These are phyloP conservation scores for Picus viridis DNA, from an alignment of 2,797 vertebrate species.

Conservation along the genomic window DNA sequence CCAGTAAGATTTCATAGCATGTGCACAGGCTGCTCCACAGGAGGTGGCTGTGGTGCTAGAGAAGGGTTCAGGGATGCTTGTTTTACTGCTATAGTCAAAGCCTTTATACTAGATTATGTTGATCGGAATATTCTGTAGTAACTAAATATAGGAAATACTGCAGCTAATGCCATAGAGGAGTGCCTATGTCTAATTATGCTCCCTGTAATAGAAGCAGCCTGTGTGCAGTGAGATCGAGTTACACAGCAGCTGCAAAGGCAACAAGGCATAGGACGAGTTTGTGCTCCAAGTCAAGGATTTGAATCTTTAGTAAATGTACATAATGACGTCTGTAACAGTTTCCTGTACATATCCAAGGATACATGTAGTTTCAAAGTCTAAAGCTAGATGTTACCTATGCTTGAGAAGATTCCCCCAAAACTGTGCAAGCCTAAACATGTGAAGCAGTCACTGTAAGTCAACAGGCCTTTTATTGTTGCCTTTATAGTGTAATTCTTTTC, in stretches of 20 bases:
- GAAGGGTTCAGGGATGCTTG: neutral
- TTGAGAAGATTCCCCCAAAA: neutral
- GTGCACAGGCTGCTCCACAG: neutral
- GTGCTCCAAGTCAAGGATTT: neutral
- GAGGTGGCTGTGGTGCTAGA: neutral
- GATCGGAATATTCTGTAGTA: neutral
- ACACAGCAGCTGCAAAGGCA: neutral
- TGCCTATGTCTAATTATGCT: neutral
- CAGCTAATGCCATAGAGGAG: neutral
- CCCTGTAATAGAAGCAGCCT: neutral
- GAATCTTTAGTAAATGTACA: constrained; percentile 10
- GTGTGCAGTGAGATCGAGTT: neutral
- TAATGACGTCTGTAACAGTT: constrained; percentile 24
- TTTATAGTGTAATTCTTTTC: constrained; percentile 7
- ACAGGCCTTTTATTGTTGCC: constrained; percentile 21
- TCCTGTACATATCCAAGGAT: neutral
- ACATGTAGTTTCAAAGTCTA: neutral
- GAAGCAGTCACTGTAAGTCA: constrained; percentile 41
- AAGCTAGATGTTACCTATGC: neutral
- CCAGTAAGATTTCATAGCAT: neutral
- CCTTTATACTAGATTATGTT: neutral
- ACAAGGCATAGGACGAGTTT: neutral
- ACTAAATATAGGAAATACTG: constrained; percentile 7
- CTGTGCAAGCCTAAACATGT: constrained; percentile 39
- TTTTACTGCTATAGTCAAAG: neutral